Evolutionary conservation across 2,888 invertebrate species (phyloP).

Genomic region (Drosophila kanekoi): DNA sequence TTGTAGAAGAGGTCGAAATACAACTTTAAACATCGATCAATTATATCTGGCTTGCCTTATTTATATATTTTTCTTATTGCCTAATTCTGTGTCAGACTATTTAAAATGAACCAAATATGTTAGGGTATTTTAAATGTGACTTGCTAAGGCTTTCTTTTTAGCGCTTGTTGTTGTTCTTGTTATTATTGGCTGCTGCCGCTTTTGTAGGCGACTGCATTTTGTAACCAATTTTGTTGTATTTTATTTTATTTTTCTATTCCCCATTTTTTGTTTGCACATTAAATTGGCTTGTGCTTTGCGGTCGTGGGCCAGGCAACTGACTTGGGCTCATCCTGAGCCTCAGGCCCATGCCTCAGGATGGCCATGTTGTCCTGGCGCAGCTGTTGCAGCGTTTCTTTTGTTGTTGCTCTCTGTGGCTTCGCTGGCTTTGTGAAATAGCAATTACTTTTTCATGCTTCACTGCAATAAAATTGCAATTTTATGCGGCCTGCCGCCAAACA

Average conservation of each 20-base stretch:
- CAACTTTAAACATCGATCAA: too few relatives aligned
- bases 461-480: conserved; percentile 81
- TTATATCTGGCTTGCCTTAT: too few relatives aligned
- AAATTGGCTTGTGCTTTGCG: conserved; percentile 67
- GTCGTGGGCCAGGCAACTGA: conserved; percentile 41
- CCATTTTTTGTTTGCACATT: conserved; percentile 53
- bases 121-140: conserved; percentile 4
- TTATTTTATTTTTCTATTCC: conserved; percentile 45
- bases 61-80: too few relatives aligned
- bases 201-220: conserved; percentile 61
- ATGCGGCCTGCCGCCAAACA: conserved; percentile 78
- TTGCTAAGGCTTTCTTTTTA: background rate
- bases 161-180: conserved; percentile 25
- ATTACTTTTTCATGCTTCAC: conserved; percentile 80
- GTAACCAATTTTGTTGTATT: conserved; percentile 66
- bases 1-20: too few relatives aligned
- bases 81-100: too few relatives aligned
- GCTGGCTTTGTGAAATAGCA: conserved; percentile 76
- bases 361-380: conserved; percentile 49
- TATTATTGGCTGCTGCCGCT: conserved; percentile 32
- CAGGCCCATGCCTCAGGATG: conserved; percentile 4
- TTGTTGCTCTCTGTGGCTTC: conserved; percentile 25
- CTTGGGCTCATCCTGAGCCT: conserved; percentile 23
- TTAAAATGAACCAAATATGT: too few relatives aligned
- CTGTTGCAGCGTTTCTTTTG: conserved; percentile 63